Evolutionary conservation across 2,888 invertebrate genomes (phyloP).

Genomic region (Caenorhabditis sulstoni): DNA sequence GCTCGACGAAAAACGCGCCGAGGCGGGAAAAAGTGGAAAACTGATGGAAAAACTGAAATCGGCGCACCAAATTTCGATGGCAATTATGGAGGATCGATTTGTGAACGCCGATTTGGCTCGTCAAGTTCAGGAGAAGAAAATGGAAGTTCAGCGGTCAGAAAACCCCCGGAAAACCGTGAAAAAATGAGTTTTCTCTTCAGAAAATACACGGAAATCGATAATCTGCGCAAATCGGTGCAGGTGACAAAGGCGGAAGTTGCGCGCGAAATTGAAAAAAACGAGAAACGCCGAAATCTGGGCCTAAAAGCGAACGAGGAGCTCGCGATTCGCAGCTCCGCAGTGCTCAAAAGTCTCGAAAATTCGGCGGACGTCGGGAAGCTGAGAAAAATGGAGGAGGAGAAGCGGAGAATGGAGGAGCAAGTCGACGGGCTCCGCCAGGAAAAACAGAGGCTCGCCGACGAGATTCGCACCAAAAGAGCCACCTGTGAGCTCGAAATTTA

Average conservation of each 20-base stretch:
- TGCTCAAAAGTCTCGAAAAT: slow-evolving; percentile 36
- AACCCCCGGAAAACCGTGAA: not conserved
- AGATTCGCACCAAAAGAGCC: slow-evolving; percentile 28
- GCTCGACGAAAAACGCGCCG: slow-evolving; percentile 30
- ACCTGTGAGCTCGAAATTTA: slow-evolving; percentile 23
- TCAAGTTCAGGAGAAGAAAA: slow-evolving; percentile 31
- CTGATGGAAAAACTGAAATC: slow-evolving; percentile 31
- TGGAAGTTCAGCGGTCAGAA: slow-evolving; percentile 28
- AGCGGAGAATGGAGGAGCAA: slow-evolving; percentile 19
- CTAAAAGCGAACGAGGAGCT: slow-evolving; percentile 12
- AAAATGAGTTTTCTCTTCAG: slow-evolving; percentile 10
- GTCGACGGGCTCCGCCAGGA: slow-evolving; percentile 14
- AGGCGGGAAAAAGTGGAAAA: slow-evolving; percentile 27
- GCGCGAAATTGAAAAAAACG: slow-evolving; percentile 23
- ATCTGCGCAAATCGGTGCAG: slow-evolving; percentile 33
- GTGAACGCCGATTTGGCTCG: slow-evolving; percentile 21
- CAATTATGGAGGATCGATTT: slow-evolving; percentile 33
- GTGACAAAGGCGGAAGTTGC: slow-evolving; percentile 26
- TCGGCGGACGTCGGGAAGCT: slow-evolving; percentile 30
- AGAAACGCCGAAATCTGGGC: not conserved
- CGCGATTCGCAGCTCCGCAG: slow-evolving; percentile 2
- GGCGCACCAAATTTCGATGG: slow-evolving; percentile 12
- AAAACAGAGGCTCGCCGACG: slow-evolving; percentile 13
- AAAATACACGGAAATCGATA: slow-evolving; percentile 34
- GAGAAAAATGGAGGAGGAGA: slow-evolving; percentile 48